Evolutionary conservation across 2,888 invertebrate species (phyloP), one percentile per base, ranked within the genome.

Genomic region (Caenorhabditis macrosperma): DNA sequence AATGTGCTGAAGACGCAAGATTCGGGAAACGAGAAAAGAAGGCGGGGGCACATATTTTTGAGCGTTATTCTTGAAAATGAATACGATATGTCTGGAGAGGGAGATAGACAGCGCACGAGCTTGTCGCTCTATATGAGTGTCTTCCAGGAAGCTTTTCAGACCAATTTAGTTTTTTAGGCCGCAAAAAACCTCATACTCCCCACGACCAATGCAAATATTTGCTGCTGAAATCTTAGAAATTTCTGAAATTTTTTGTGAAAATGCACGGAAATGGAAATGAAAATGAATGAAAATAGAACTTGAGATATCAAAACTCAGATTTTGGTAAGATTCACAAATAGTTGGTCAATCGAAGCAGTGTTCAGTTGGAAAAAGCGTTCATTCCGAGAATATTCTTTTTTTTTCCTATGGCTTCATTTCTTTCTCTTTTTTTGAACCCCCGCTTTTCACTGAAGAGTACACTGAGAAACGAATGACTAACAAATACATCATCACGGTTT

Each of bases 391-490:
- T 17, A 44, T 44, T 44, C 44, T 20, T 17, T 17, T n/a, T n/a
- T 38, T 38, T 15, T 17, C 17, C 3, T 44, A 44, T 5, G 44
- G 44, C 44, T 44, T 44, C 33, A 44, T 9, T 17, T 38, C 38
- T 38, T 12, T 12, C 9, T 38, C 12, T 38, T 15, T 38, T 38
- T 15, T 38, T n/a, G n/a, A n/a, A n/a, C 38, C 38, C 38, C 38
- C 38, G 38, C 38, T 44, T 17, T n/a, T 20, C 20, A 20, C n/a
- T 17, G 9, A 44, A 44, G 9, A 38, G n/a, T 44, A 20, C 44
- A 44, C 17, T n/a, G 17, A 44, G 17, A 44, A 44, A 61, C 44
- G 33, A 61, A 61, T 61, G 61, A 71, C 61, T 71, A 61, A 61
- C 61, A 61, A 46, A 71, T 20, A 44, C 60, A 61, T 61, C 71